Evolutionary conservation across 64 coral and sea anemone genomes (phyloP).

Genomic region (Porites lutea): DNA sequence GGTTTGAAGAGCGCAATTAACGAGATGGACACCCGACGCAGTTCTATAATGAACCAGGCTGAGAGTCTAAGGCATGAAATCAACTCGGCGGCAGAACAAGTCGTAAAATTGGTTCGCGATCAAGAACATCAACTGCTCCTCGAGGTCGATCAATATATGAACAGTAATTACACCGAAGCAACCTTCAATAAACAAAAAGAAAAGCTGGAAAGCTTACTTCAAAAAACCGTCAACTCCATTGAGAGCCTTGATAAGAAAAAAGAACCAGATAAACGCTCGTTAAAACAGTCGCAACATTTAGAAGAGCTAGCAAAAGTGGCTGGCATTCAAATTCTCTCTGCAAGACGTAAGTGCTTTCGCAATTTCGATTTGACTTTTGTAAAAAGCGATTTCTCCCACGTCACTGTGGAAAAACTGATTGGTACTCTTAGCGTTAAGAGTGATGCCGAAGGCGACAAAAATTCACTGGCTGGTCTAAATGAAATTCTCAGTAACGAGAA

Average conservation of each 20-base stretch:
- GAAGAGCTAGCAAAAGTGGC: conserved; percentile 33
- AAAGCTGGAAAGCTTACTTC: conserved; percentile 10
- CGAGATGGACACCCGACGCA: conserved; percentile 16
- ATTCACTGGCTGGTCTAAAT: conserved; percentile 1
- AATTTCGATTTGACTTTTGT: conserved; percentile 8
- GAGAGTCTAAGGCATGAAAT: conserved; percentile 18
- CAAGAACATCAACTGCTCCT: conserved; percentile 9
- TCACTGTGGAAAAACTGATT: not conserved
- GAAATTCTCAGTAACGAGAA: conserved; percentile 27
- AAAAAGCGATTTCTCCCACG: not conserved
- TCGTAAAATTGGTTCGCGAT: conserved; percentile 7
- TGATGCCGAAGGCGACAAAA: not conserved
- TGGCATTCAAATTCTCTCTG: conserved; percentile 44
- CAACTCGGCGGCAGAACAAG: not conserved
- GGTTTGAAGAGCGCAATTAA: conserved; percentile 16
- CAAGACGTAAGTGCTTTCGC: conserved; percentile 39
- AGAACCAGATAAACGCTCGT: not conserved
- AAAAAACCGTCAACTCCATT: conserved; percentile 5
- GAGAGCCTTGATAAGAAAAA: conserved; percentile 18
- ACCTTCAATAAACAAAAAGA: conserved; percentile 43
- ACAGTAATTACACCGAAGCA: conserved; percentile 31
- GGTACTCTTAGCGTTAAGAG: not conserved
- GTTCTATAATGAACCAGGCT: conserved; percentile 1
- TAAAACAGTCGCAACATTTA: conserved; percentile 8
- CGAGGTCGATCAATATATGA: conserved; percentile 35